Evolutionary conservation across 2,888 invertebrate species (phyloP).

Genomic region (Xestia c-nigrum): DNA sequence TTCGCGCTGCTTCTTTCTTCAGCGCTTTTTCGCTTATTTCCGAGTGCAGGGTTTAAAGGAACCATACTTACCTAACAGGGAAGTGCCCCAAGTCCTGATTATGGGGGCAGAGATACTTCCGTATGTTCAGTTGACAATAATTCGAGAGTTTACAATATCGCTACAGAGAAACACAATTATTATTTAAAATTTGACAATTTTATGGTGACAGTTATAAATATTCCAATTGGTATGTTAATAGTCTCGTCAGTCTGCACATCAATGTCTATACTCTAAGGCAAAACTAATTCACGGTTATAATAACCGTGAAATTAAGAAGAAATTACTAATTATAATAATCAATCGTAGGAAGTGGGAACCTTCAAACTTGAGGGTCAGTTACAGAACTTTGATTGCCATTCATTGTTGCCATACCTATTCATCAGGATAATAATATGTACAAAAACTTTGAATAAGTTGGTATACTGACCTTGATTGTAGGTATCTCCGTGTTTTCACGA

Average conservation of each 20-base stretch:
- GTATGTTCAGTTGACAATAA: too few species aligned
- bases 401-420: constrained; percentile 35
- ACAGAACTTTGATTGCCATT: constrained; percentile 35
- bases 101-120: too few species aligned
- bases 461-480: constrained; percentile 37
- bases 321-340: constrained; percentile 24
- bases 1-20: too few species aligned
- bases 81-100: too few species aligned
- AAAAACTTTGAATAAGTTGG: constrained; percentile 24
- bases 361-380: constrained; percentile 31
- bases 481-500: constrained; percentile 30
- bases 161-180: too few species aligned
- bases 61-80: too few species aligned
- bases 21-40: too few species aligned
- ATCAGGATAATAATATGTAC: constrained; percentile 36
- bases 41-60: too few species aligned
- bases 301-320: constrained; percentile 44
- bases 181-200: too few species aligned
- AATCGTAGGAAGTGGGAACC: constrained; percentile 39
- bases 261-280: constrained; percentile 4
- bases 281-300: constrained; percentile 15
- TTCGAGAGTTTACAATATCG: too few species aligned
- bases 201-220: too few species aligned
- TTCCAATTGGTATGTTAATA: too few species aligned
- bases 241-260: not conserved